Base-by-base conservation (phyloP, 1,140 invertebrate species). In the Nylanderia fulva region DNA sequence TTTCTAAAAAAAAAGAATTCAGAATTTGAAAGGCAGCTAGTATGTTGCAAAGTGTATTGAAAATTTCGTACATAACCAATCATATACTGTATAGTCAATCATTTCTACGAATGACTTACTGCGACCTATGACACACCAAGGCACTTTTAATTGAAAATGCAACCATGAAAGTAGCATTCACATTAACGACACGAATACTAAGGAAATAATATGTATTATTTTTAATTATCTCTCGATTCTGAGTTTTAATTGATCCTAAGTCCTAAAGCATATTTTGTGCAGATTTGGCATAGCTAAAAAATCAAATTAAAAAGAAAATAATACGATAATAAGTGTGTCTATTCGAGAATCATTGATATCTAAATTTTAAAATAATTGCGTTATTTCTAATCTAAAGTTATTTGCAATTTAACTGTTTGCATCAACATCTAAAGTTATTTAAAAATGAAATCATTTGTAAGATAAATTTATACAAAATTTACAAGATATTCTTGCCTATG, bases 61-160 rank as follows among this genome's bases (percentile, higher is more conserved):
- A 36, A 58, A 72, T 71, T 82, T 71, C 36, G 71, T 60, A 58
- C 54, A 52, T 84, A 80, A 13, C 45, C 45, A 18, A 48, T 48
- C 45, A 48, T 48, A 18, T 48, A 45, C 21, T 54, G 39, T 54
- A 60, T 42, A 48, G 58, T 29, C 21, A 7, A 54, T 74, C 74
- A 77, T 87, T 85, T 48, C 45, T 45, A 64, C 54, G 54, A 60
- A 87, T 88, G 36, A 69, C 69, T 36, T 84, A 87, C 33, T 74
- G 60, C 39, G n/a, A 85, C 75, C 48, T 29, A 63, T 74, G 72
- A 74, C 36, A 85, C 75, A 69, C 69, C 45, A 54, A 39, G 42
- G 75, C 87, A 88, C 74, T 74, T 85, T 36, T 77, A 71, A 76
- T 80, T 18, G 68, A 68, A 56, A 68, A 66, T 54, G 36, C 29